Evolutionary conservation across 2,113 vertebrate genomes (phyloP).

Genomic region (Dicrurus megarhynchus): DNA sequence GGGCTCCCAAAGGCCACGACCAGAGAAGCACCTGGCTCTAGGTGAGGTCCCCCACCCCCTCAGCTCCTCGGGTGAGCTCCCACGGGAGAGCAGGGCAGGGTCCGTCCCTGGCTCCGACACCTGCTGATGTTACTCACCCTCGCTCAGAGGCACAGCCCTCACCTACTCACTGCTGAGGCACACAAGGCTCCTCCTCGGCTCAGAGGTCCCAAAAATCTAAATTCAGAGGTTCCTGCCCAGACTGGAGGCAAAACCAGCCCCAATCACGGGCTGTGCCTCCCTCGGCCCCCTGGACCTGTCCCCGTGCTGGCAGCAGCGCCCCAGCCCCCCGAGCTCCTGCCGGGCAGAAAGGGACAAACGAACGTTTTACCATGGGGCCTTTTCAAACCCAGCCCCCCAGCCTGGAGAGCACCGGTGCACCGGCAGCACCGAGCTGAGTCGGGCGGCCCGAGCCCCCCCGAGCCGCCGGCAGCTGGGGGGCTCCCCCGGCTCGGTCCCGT

Average conservation of each 20-base stretch:
- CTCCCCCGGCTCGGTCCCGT: neutral
- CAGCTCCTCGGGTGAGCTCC: neutral
- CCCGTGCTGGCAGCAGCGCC: neutral
- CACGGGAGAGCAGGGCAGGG: neutral
- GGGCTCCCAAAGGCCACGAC: neutral
- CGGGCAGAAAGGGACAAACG: neutral
- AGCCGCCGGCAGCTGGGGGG: neutral
- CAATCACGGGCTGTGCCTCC: neutral
- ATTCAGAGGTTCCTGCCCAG: neutral
- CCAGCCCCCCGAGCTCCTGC: neutral
- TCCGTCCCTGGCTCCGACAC: rapidly evolving
- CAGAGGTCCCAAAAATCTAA: neutral
- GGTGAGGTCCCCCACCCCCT: neutral
- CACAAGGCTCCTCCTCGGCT: neutral
- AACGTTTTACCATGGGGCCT: neutral
- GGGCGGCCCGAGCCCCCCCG: neutral
- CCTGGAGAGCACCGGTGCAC: neutral
- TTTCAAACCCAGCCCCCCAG: neutral
- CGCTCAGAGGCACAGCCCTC: neutral
- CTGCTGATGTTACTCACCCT: neutral
- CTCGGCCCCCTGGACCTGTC: too few relatives aligned
- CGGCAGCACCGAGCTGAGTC: neutral
- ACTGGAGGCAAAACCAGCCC: neutral
- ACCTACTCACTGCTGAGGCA: neutral
- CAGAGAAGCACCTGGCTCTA: neutral